Percentiles rank a stretch among this genome's conserved stretches.
Conservation (phyloP, 2,113 vertebrate species). For the Diadophis punctatus region DNA sequence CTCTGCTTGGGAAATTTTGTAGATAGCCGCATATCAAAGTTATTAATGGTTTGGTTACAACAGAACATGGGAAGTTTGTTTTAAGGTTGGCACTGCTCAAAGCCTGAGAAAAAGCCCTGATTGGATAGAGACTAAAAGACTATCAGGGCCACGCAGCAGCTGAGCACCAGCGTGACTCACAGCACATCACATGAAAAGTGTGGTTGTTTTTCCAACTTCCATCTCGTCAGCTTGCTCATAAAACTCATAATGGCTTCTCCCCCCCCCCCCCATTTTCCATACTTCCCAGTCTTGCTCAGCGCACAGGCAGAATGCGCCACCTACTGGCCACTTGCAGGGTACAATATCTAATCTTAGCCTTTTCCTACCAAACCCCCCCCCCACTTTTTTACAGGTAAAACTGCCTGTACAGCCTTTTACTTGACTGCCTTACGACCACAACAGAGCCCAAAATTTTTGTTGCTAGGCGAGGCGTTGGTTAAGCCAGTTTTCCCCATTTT, state of each 20-base stretch:
- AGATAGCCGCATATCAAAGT: background rate
- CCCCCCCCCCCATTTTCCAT: background rate
- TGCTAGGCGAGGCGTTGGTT: background rate
- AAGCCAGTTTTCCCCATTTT: background rate
- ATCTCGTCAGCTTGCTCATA: background rate
- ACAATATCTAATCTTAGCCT: background rate
- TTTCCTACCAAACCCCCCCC: background rate
- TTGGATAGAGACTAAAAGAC: background rate
- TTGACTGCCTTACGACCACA: background rate
- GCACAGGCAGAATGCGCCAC: background rate
- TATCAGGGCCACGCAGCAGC: background rate
- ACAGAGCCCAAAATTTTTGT: background rate
- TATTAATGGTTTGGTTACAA: constrained; percentile 4
- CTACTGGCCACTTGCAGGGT: background rate
- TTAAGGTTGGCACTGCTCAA: background rate
- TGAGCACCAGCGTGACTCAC: background rate
- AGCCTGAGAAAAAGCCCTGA: constrained; percentile 9
- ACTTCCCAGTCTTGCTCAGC: background rate
- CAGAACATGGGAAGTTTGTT: background rate
- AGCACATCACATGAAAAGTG: background rate
- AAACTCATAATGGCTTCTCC: background rate
- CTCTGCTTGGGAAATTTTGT: background rate
- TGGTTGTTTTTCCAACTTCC: background rate
- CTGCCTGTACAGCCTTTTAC: no score
- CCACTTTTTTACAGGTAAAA: background rate